Evolutionary conservation across 2,797 vertebrate species (phyloP).

Genomic region (Coccyzus lansbergi): DNA sequence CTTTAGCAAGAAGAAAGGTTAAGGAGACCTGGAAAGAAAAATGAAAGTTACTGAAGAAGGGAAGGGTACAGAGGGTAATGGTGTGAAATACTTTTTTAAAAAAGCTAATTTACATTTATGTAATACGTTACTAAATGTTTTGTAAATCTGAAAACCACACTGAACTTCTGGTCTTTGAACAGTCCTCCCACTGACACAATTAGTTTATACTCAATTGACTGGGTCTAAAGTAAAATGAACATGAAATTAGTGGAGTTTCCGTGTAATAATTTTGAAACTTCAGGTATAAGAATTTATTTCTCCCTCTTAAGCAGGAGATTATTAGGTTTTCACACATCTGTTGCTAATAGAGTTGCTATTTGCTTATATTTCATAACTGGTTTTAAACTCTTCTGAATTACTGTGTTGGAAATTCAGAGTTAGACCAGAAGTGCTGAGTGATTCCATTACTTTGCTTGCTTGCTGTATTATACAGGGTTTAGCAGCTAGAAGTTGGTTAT

Average conservation of each 20-base stretch:
- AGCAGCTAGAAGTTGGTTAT: background rate
- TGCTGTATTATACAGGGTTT: background rate
- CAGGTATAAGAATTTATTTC: background rate
- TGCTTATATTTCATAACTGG: background rate
- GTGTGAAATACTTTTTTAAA: background rate
- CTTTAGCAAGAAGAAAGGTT: background rate
- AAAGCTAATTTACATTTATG: background rate
- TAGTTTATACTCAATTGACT: background rate
- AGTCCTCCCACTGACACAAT: background rate
- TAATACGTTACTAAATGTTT: background rate
- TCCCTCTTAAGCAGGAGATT: background rate
- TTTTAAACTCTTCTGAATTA: background rate
- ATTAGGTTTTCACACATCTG: background rate
- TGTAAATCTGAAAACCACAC: background rate
- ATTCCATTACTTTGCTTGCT: background rate
- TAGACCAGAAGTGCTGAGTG: background rate
- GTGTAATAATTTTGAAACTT: background rate
- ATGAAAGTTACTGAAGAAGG: background rate
- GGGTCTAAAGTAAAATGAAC: background rate
- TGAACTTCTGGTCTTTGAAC: background rate
- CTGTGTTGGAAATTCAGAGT: background rate
- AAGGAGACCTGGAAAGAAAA: background rate
- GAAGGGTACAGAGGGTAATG: background rate
- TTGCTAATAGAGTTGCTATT: background rate
- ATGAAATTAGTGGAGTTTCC: background rate